phyloP scores from a whole-genome alignment of 1,140 invertebrate genomes.

The Belonocnema kinseyi region DNA sequence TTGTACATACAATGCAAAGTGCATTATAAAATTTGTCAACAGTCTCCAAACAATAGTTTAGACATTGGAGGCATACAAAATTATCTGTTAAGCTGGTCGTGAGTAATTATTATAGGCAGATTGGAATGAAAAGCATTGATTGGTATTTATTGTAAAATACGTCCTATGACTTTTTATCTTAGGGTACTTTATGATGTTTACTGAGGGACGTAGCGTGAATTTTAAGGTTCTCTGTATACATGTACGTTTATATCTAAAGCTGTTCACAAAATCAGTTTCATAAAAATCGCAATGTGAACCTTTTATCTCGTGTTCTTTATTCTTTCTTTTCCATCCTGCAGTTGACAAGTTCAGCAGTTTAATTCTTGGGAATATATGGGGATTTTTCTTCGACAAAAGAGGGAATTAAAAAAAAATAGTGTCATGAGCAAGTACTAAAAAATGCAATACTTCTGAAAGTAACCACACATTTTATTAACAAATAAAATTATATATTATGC shows the following conservation, averaged over 20 bases:
- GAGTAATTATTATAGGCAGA: too few species aligned
- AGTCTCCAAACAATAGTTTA: too few species aligned
- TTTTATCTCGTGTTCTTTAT: neutral
- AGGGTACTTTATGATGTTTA: neutral
- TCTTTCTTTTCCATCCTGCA: neutral
- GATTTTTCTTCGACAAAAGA: too few species aligned
- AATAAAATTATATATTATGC: neutral
- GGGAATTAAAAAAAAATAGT: too few species aligned
- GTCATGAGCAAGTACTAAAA: neutral
- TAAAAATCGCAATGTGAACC: neutral
- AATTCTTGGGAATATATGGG: neutral
- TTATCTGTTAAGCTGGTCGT: too few species aligned
- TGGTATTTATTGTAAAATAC: neutral
- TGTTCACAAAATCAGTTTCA: constrained; percentile 9
- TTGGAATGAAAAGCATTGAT: too few species aligned
- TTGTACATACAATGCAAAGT: constrained; percentile 25
- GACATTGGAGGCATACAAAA: too few species aligned
- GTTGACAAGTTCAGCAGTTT: neutral
- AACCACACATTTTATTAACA: neutral
- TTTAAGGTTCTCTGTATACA: neutral
- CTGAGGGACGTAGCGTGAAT: constrained; percentile 1
- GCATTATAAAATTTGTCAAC: neutral
- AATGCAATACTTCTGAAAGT: neutral
- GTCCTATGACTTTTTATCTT: neutral
- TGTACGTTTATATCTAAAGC: neutral